Evolutionary conservation across 2,797 vertebrate genomes (phyloP), one percentile per base, ranked within the genome.

Genomic region (Choloepus didactylus): DNA sequence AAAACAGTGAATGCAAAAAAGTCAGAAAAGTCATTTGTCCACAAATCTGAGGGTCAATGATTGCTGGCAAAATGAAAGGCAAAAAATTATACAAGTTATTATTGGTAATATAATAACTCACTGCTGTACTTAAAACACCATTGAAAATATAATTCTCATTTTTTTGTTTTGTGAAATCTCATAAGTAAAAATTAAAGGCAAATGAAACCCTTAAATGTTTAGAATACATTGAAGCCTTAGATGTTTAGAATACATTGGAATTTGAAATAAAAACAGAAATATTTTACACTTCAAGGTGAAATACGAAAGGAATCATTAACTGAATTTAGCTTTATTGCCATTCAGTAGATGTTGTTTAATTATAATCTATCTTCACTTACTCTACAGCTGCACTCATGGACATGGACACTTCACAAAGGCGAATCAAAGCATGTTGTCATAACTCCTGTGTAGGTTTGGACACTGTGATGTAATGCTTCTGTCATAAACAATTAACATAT

Each of bases 241-340:
- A 77, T 67, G 9, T 86, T 81, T 41, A 60, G 11, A 77, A 60
- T 38, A 73, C 18, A 31, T 9, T 21, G 23, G 23, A 64, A 75
- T 59, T n/a, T 75, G 54, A 92, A 91, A 81, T 92, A 23, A 89
- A 84, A 88, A 9, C n/a, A 54, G 27, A 83, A 85, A 51, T 35
- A 15, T 35, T 75, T 91, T 54, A 67, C n/a, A 54, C 31, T 54
- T 85, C 2, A 35, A 66, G 25, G 46, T 87, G 67, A 91, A 60
- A 29, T 59, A 35, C 3, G 62, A 91, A 75, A 46, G 11, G 73
- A 82, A 88, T 29, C 54, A 44, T 18, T 44, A 75, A 66, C 15
- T 41, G 11, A 89, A 81, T 80, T 41, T 86, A 56, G 44, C 21
- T 18, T 93, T 80, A 70, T 51, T 31, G 75, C 9, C 29, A 54